Evolutionary conservation across 2,888 invertebrate genomes (phyloP).

Genomic region (Adelognathus sp.): DNA sequence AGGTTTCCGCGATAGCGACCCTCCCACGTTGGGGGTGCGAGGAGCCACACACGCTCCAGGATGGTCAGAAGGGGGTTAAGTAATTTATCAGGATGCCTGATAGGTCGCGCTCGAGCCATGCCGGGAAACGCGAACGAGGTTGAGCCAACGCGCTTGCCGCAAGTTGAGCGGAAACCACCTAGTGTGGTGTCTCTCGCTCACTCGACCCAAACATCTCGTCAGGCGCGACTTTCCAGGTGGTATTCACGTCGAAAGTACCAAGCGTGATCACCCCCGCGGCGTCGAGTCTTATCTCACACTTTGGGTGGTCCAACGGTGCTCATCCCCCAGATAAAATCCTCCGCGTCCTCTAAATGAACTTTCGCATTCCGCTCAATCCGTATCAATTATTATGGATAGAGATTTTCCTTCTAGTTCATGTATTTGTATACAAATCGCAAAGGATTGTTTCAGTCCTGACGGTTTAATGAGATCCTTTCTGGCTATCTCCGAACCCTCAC

Average conservation of each 20-base stretch:
- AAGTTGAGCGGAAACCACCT: not conserved
- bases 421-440: too few species aligned
- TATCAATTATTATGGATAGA: too few species aligned
- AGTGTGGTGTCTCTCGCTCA: constrained; percentile 6
- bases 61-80: constrained; percentile 71
- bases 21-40: constrained; percentile 6
- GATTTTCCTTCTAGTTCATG: too few species aligned
- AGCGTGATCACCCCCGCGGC: constrained; percentile 61
- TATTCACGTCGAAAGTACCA: constrained; percentile 42
- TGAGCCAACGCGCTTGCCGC: constrained; percentile 53
- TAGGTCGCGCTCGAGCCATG: constrained; percentile 71
- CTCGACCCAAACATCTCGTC: constrained; percentile 8
- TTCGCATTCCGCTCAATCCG: not conserved
- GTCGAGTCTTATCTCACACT: constrained; percentile 70
- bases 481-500: too few species aligned
- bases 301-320: constrained; percentile 68
- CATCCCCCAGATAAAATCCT: constrained; percentile 49
- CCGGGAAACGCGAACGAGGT: constrained; percentile 65
- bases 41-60: constrained; percentile 61
- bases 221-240: constrained; percentile 10
- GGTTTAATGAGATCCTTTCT: too few species aligned
- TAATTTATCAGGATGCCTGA: constrained; percentile 79
- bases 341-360: not conserved
- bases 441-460: too few species aligned
- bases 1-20: constrained; percentile 45